These are phyloP conservation scores for Spisula solida DNA, from an alignment of 2,888 invertebrate genomes.

Conservation along the genomic window DNA sequence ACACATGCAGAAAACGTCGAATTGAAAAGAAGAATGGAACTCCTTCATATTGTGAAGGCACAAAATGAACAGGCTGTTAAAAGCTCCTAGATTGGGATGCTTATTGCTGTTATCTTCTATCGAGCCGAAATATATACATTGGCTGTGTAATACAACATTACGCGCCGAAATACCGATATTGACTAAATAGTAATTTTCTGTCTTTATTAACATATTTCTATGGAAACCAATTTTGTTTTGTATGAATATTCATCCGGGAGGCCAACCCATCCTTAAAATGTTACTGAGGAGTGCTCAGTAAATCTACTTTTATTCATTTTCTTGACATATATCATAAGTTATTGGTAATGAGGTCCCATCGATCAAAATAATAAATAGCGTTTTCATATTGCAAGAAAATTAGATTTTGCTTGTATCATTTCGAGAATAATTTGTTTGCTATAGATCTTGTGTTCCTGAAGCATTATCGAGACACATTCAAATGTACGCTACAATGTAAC, in stretches of 20 bases:
- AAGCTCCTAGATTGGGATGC: too few species aligned
- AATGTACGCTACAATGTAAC: neutral
- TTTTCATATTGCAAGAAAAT: neutral
- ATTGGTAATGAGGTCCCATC: neutral
- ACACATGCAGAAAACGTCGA: too few species aligned
- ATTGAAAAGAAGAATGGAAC: too few species aligned
- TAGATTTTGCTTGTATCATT: neutral
- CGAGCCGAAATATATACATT: too few species aligned
- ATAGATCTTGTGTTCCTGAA: neutral
- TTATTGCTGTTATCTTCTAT: too few species aligned
- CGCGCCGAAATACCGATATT: too few species aligned
- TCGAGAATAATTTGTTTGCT: neutral
- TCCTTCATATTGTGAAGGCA: too few species aligned
- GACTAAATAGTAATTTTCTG: neutral
- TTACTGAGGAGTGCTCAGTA: neutral
- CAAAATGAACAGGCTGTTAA: too few species aligned
- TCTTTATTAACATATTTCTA: neutral
- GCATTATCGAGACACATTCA: neutral
- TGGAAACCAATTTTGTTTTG: neutral
- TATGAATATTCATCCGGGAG: neutral
- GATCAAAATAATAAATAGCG: conserved; percentile 1
- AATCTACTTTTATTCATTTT: neutral
- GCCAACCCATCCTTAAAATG: neutral
- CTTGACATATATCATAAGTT: neutral
- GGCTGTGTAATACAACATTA: too few species aligned